A percentile compares a stretch with the other conserved stretches of the same genome.
These are phyloP conservation scores for Albula goreensis DNA, from an alignment of 2,113 vertebrate genomes.

Conservation along the genomic window DNA sequence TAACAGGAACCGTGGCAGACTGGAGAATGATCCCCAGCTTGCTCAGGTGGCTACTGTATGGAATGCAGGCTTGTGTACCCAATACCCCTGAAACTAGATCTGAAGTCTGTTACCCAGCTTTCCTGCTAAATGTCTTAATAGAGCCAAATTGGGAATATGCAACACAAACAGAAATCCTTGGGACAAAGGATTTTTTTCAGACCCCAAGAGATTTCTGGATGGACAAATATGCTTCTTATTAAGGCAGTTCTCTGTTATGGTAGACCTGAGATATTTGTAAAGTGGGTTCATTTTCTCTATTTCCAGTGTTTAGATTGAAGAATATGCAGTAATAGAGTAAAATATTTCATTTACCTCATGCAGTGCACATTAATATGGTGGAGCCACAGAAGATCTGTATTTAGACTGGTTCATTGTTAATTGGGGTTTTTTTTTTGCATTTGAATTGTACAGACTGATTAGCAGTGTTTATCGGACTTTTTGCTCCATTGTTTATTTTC, in stretches of 20 bases:
- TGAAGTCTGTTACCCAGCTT: not conserved
- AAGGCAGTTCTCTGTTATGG: not conserved
- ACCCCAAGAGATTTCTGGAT: not conserved
- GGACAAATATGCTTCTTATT: conserved; percentile 20
- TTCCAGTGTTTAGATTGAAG: conserved; percentile 25
- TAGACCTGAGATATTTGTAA: not conserved
- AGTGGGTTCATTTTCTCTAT: conserved; percentile 32
- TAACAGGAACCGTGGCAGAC: not conserved
- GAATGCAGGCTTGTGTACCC: not conserved
- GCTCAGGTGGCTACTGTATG: not conserved
- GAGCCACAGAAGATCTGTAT: conserved; percentile 32
- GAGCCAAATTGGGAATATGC: not conserved
- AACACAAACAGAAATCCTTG: not conserved
- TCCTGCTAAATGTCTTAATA: not conserved
- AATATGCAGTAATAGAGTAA: conserved; percentile 30
- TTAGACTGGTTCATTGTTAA: conserved; percentile 33
- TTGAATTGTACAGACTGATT: conserved; percentile 33
- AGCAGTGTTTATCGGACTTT: conserved; percentile 40
- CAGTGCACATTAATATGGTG: not conserved
- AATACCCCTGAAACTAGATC: not conserved
- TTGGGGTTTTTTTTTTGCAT: conserved; percentile 12
- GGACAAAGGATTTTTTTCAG: not conserved
- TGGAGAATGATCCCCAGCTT: not conserved
- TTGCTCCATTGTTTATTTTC: conserved; percentile 39
- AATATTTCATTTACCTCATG: conserved; percentile 24